A percentile compares a stretch with the other conserved stretches of the same genome.
phyloP scores from a whole-genome alignment of 2,888 invertebrate species.

The Lycophotia porphyrea region DNA sequence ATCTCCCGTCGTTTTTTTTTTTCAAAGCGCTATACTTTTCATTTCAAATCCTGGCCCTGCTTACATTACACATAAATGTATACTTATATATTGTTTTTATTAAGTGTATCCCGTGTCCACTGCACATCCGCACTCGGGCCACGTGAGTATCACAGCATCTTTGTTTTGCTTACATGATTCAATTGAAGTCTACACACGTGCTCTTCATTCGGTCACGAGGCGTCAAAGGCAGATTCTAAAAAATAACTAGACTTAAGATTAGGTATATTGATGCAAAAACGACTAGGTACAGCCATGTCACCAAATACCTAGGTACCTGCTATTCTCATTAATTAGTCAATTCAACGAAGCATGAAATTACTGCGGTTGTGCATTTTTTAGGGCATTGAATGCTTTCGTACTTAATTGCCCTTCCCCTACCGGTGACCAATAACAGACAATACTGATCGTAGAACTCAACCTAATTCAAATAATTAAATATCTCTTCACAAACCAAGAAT shows the following conservation, averaged over 20 bases:
- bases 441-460: neutral
- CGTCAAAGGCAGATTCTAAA: neutral
- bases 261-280: slow-evolving; percentile 19
- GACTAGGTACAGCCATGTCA: neutral
- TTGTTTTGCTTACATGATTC: slow-evolving; percentile 25
- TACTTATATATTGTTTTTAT: slow-evolving; percentile 10
- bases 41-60: neutral
- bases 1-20: neutral
- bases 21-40: neutral
- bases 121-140: slow-evolving; percentile 4
- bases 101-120: neutral
- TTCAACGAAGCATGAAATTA: slow-evolving; percentile 15
- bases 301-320: neutral
- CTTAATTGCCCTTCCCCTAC: neutral
- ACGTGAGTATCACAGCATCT: slow-evolving; percentile 29
- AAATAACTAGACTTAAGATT: neutral
- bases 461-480: too few species aligned
- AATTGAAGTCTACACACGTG: slow-evolving; percentile 41
- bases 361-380: neutral
- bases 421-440: neutral
- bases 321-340: slow-evolving; percentile 16
- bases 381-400: slow-evolving; percentile 14
- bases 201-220: slow-evolving; percentile 20
- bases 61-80: neutral
- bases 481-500: too few species aligned